Evolutionary conservation across 2,888 invertebrate genomes (phyloP).

Genomic region (Anticlea derivata): DNA sequence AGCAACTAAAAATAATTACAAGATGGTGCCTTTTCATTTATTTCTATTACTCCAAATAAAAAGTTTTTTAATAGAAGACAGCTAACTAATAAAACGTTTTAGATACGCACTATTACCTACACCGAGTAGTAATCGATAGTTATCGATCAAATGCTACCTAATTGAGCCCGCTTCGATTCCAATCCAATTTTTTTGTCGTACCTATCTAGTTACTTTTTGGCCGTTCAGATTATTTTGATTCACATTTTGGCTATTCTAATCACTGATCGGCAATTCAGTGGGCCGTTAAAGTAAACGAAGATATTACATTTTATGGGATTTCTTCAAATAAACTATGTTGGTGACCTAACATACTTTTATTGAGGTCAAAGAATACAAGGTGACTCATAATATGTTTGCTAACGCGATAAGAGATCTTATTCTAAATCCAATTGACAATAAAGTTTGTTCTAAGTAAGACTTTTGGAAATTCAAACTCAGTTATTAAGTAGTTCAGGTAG

Average conservation of each 20-base stretch:
- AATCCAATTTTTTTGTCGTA: slow-evolving; percentile 47
- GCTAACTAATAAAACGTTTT: slow-evolving; percentile 44
- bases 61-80: neutral
- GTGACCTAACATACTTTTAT: slow-evolving; percentile 27
- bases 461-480: too few relatives aligned
- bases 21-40: too few relatives aligned
- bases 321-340: slow-evolving; percentile 23
- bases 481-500: too few relatives aligned
- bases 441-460: too few relatives aligned
- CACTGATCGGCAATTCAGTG: slow-evolving; percentile 7
- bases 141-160: slow-evolving; percentile 59
- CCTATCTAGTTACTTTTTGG: slow-evolving; percentile 43
- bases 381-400: too few relatives aligned
- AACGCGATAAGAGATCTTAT: too few relatives aligned
- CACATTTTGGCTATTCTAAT: slow-evolving; percentile 6
- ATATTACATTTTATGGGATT: slow-evolving; percentile 31
- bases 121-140: slow-evolving; percentile 37
- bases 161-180: slow-evolving; percentile 58
- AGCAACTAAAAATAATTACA: too few relatives aligned
- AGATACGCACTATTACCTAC: slow-evolving; percentile 38
- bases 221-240: slow-evolving; percentile 30
- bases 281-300: slow-evolving; percentile 24
- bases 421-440: too few relatives aligned
- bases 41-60: too few relatives aligned
- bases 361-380: slow-evolving; percentile 14